A percentile compares a stretch with the other conserved stretches of the same genome.
These are phyloP conservation scores for Ophthalmolycus amberensis DNA, from an alignment of 2,113 vertebrate species.

Conservation along the genomic window DNA sequence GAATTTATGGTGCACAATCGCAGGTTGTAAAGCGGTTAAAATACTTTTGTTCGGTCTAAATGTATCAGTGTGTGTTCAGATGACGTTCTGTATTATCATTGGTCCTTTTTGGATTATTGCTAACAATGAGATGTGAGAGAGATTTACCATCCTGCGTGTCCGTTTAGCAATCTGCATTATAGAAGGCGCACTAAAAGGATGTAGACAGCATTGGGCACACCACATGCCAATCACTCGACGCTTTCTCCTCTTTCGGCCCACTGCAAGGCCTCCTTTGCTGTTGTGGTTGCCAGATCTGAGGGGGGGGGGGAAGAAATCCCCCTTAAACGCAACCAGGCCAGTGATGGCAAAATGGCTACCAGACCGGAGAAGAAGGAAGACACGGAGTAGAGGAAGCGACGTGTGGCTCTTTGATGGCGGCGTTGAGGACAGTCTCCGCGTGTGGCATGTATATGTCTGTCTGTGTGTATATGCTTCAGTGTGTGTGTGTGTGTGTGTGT, in stretches of 20 bases:
- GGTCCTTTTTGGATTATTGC: not conserved
- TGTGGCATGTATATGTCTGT: slow-evolving; percentile 66
- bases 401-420: slow-evolving; percentile 57
- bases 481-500: slow-evolving; percentile 40
- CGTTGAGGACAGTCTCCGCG: slow-evolving; percentile 38
- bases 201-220: slow-evolving; percentile 23
- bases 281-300: slow-evolving; percentile 69
- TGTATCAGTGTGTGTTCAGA: not conserved
- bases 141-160: slow-evolving; percentile 38
- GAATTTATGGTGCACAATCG: not conserved
- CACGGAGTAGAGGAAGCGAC: slow-evolving; percentile 52
- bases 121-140: slow-evolving; percentile 42
- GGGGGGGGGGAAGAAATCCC: slow-evolving; percentile 50
- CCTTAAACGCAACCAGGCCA: slow-evolving; percentile 67
- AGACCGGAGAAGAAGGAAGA: slow-evolving; percentile 53
- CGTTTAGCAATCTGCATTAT: slow-evolving; percentile 46
- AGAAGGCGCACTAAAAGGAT: slow-evolving; percentile 37
- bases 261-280: slow-evolving; percentile 26
- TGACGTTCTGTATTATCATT: not conserved
- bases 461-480: slow-evolving; percentile 20
- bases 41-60: not conserved
- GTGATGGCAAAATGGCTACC: slow-evolving; percentile 63
- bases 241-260: slow-evolving; percentile 65
- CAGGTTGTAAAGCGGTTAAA: not conserved
- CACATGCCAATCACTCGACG: slow-evolving; percentile 58